Evolutionary conservation across 1,140 invertebrate genomes (phyloP), one percentile per base, ranked within the genome.

Genomic region (Bradysia coprophila): DNA sequence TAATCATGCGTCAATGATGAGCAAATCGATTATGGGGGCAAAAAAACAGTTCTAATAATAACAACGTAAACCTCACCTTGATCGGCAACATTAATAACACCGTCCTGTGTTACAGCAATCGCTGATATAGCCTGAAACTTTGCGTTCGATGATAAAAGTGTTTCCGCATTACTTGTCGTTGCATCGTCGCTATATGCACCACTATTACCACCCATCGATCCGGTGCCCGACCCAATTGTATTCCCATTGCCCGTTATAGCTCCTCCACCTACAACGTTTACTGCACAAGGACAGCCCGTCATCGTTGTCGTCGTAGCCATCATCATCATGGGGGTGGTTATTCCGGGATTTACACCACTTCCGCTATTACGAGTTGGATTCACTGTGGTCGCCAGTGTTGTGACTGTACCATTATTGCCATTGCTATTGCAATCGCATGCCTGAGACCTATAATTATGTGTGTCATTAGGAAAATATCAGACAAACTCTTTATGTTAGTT

Each of bases 31-130:
- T n/a, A n/a, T n/a, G n/a, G n/a, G n/a, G n/a, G n/a, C n/a, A n/a
- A n/a, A n/a, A n/a, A n/a, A n/a, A n/a, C n/a, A n/a, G n/a, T n/a
- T n/a, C n/a, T n/a, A n/a, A n/a, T n/a, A n/a, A n/a, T n/a, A n/a
- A n/a, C n/a, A n/a, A n/a, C n/a, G n/a, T n/a, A n/a, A n/a, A n/a
- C n/a, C 24, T 69, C 72, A 57, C 81, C 88, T 70, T 94, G 91
- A 64, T 97, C 93, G 15, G 90, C 87, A 21, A 96, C 79, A 62
- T 95, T 88, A 3, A 97, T 65, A 21, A 92, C 81, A 1, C 90
- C 89, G 59, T 95, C 90, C 28, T 91, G 90, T 11, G 90, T 87
- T 2, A 95, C 87, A 2, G 89, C 81, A 6, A 97, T 71, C 3
- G 90, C 88, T 5, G 89, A 92, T 56, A 94, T 87, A 1, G 88